Evolutionary conservation across 2,113 vertebrate species (phyloP), one percentile per base, ranked within the genome.

Genomic region (Aviceda subcristata): DNA sequence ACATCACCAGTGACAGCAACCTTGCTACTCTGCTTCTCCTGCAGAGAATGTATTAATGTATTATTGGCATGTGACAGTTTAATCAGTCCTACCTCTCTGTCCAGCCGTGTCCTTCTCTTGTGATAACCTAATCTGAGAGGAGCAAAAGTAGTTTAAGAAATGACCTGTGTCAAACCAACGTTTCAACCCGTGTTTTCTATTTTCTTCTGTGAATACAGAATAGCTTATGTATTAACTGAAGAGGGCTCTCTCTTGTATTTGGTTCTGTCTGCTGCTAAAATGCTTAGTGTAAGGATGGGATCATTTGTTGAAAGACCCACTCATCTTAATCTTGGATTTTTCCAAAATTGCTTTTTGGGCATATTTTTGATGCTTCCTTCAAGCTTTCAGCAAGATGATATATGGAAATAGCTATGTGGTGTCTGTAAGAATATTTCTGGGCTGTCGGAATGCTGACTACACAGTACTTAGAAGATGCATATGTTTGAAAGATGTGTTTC

Each of bases 61-160:
- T 91, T 90, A 90, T 64, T 93, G 96, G 46, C 78, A 72, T 82
- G 55, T 95, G 91, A 77, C 84, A 88, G 55, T 94, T 96, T 91
- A 96, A 96, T 96, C 81, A 91, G 74, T 80, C 57, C 66, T 66
- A 30, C 63, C 50, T 91, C 30, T 82, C 74, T 95, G 81, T 92
- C 74, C 45, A 71, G 50, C n/a, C 5, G 1, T 66, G 67, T 80
- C 78, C 81, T 83, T 96, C 55, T 56, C 32, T 94, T 91, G 38
- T 94, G 74, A 88, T 74, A 95, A 56, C 15, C 57, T 91, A 94
- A 95, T 97, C 57, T 85, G 55, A 82, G 53, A 89, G 77, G 67
- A 92, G 50, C 20, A 86, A 75, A 92, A 86, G 26, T 19, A 9
- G 15, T 80, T 84, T 91, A 85, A 81, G 84, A 79, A 95, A 76